phyloP scores from a whole-genome alignment of 2,113 vertebrate species.

The Addax nasomaculatus region DNA sequence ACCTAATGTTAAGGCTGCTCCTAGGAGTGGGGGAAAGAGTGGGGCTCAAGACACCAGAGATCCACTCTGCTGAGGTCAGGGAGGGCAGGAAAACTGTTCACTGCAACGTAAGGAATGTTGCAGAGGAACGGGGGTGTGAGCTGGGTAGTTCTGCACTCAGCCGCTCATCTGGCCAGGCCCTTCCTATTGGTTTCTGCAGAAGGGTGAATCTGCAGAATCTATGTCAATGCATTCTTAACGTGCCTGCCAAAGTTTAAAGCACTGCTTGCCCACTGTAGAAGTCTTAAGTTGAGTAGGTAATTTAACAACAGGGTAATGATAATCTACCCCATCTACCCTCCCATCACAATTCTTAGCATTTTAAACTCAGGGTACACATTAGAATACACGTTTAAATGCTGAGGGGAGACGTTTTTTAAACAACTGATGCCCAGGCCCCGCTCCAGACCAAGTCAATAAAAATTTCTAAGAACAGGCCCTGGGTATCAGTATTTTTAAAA shows the following conservation, averaged over 20 bases:
- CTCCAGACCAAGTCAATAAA: background rate
- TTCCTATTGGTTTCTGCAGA: background rate
- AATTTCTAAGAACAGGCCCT: background rate
- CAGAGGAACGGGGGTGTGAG: background rate
- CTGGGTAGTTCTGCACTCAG: background rate
- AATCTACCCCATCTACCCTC: background rate
- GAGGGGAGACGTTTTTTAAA: background rate
- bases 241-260: background rate
- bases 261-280: background rate
- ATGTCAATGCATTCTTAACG: rapidly evolving
- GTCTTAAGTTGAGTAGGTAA: background rate
- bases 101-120: background rate
- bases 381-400: background rate
- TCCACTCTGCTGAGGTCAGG: background rate
- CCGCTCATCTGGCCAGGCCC: background rate
- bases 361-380: background rate
- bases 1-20: background rate
- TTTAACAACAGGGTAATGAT: background rate
- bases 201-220: background rate
- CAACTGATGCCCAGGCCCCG: background rate
- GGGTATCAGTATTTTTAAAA: background rate
- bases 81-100: background rate
- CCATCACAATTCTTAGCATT: background rate
- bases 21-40: background rate
- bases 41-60: background rate